Percentiles rank a stretch among this genome's conserved stretches.
These are phyloP conservation scores for Phrynosoma platyrhinos DNA, from an alignment of 2,113 vertebrate genomes.

Conservation along the genomic window DNA sequence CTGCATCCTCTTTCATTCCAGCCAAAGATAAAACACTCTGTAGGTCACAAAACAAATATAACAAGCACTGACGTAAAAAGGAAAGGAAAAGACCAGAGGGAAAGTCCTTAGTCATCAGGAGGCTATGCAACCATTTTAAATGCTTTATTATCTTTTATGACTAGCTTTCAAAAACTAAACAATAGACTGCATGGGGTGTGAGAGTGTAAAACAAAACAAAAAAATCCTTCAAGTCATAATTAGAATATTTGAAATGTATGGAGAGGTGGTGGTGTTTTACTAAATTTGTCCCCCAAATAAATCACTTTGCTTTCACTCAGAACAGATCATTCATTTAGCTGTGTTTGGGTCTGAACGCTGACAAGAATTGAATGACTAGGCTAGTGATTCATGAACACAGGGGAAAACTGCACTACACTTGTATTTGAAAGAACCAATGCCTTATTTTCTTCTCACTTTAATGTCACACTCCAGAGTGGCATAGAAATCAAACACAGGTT, in stretches of 20 bases:
- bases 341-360: background rate
- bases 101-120: slow-evolving; percentile 45
- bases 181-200: background rate
- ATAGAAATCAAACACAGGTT: background rate
- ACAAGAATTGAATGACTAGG: background rate
- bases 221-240: too few species aligned
- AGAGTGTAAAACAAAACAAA: background rate
- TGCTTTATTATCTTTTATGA: slow-evolving; percentile 17
- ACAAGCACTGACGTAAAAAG: slow-evolving; percentile 17
- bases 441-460: background rate
- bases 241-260: background rate
- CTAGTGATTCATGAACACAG: background rate
- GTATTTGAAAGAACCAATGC: background rate
- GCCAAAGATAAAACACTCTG: slow-evolving; percentile 48
- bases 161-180: background rate
- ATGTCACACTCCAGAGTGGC: background rate
- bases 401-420: background rate
- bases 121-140: background rate
- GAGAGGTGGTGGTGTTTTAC: too few species aligned
- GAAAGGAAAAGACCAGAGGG: slow-evolving; percentile 4
- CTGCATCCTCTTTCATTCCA: slow-evolving; percentile 31
- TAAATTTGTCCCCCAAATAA: background rate
- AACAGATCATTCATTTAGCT: background rate
- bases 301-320: background rate
- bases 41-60: slow-evolving; percentile 46